These are phyloP conservation scores for Cranoglanis bouderius DNA, from an alignment of 2,113 vertebrate species.

Conservation along the genomic window DNA sequence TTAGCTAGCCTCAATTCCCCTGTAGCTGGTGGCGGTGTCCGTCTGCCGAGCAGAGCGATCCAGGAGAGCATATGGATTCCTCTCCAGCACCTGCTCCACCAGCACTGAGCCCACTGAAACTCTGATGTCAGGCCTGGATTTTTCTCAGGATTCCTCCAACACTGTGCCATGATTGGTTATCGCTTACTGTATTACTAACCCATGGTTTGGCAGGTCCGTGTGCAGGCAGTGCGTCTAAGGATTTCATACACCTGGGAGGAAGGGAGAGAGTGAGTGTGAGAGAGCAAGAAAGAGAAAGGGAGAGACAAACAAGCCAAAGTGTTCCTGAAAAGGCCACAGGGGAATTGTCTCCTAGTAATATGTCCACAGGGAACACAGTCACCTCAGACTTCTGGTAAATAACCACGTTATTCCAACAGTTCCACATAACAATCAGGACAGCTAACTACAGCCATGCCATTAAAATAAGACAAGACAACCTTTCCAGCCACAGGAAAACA, in stretches of 20 bases:
- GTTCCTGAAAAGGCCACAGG: conserved; percentile 35
- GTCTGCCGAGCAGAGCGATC: conserved; percentile 60
- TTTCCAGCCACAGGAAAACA: background rate
- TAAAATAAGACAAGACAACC: background rate
- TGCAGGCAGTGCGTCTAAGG: conserved; percentile 86
- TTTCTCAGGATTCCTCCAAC: conserved; percentile 47
- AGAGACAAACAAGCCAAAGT: conserved; percentile 47
- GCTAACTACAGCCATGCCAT: conserved; percentile 1
- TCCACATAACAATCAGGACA: conserved; percentile 33
- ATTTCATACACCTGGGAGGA: conserved; percentile 88
- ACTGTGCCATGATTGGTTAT: conserved; percentile 20
- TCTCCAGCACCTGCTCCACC: conserved; percentile 41
- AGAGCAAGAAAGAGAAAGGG: conserved; percentile 35
- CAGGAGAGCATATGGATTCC: conserved; percentile 69
- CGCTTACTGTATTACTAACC: conserved; percentile 76
- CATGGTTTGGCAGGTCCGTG: conserved; percentile 87
- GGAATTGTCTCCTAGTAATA: conserved; percentile 49
- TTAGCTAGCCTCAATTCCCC: conserved; percentile 50
- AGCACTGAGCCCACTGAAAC: conserved; percentile 38
- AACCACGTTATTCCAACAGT: conserved; percentile 37
- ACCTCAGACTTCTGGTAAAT: conserved; percentile 41
- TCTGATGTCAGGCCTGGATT: conserved; percentile 36
- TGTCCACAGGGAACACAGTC: conserved; percentile 26
- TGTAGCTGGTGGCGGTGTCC: conserved; percentile 61
- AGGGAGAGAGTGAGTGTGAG: conserved; percentile 20